Percentiles rank a stretch among this genome's conserved stretches.
Conservation (phyloP, 2,113 vertebrate genomes). For the Rhea pennata region DNA sequence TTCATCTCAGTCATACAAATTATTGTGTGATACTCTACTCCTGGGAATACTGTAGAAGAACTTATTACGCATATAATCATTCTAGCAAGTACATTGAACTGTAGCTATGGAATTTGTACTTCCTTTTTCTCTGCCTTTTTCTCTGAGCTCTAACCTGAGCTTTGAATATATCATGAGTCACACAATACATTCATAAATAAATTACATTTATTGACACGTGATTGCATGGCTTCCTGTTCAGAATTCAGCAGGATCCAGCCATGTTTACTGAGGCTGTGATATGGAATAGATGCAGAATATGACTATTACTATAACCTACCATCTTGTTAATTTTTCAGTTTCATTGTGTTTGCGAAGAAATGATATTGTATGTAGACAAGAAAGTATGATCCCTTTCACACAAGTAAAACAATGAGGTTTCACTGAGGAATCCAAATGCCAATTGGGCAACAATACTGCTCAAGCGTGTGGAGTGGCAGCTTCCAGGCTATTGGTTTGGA, state of each 20-base stretch:
- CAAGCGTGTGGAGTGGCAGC: too few species aligned
- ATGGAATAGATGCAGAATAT: neutral
- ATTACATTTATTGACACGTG: neutral
- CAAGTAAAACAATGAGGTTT: neutral
- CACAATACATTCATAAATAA: neutral
- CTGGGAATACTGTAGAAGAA: neutral
- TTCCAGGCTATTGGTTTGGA: too few species aligned
- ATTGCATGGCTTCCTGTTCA: neutral
- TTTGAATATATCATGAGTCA: neutral
- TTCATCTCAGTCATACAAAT: neutral
- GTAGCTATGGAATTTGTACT: neutral
- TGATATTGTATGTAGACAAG: neutral
- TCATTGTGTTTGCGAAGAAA: neutral
- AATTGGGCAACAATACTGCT: too few species aligned
- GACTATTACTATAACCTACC: neutral
- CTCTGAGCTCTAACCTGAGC: neutral
- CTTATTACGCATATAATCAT: neutral
- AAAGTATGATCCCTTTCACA: neutral
- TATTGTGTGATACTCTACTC: neutral
- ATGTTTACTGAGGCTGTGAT: neutral
- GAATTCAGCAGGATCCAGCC: neutral
- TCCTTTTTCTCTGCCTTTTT: neutral
- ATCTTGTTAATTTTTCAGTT: neutral
- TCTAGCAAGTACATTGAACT: neutral
- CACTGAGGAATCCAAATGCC: too few species aligned